Conservation (phyloP, 1,140 invertebrate genomes). For the Penaeus indicus region DNA sequence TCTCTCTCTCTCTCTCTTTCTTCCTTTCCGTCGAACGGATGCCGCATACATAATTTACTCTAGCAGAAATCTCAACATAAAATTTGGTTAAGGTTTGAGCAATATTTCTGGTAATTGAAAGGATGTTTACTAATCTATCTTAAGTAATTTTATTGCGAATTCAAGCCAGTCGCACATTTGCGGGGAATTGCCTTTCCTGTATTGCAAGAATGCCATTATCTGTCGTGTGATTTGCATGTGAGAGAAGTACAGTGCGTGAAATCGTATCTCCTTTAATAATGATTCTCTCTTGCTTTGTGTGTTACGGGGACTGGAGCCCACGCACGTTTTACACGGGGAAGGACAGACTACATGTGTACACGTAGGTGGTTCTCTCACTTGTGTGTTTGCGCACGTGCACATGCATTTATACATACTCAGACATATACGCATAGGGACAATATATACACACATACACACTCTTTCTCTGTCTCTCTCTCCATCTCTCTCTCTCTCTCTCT, state of each 20-base stretch:
- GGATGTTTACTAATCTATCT: no score
- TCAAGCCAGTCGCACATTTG: no score
- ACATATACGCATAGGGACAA: not conserved
- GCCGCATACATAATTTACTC: not conserved
- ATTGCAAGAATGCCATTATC: no score
- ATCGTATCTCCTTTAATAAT: not conserved
- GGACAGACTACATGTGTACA: not conserved
- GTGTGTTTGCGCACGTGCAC: not conserved
- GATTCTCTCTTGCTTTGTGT: not conserved
- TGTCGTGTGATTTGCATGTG: no score
- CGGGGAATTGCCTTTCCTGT: no score
- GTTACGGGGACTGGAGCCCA: not conserved
- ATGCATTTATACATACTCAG: not conserved
- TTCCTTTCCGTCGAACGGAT: not conserved
- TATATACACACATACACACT: not conserved
- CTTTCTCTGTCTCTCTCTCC: no score
- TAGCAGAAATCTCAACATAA: not conserved
- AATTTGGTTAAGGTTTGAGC: no score
- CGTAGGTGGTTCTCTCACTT: not conserved
- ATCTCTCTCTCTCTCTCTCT: constrained; percentile 3
- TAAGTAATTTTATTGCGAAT: no score
- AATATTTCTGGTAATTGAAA: not conserved
- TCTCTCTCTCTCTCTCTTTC: not conserved
- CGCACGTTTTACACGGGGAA: not conserved
- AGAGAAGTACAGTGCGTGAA: no score